phyloP scores from a whole-genome alignment of 64 coral and sea anemone genomes.

The Montipora foliosa region DNA sequence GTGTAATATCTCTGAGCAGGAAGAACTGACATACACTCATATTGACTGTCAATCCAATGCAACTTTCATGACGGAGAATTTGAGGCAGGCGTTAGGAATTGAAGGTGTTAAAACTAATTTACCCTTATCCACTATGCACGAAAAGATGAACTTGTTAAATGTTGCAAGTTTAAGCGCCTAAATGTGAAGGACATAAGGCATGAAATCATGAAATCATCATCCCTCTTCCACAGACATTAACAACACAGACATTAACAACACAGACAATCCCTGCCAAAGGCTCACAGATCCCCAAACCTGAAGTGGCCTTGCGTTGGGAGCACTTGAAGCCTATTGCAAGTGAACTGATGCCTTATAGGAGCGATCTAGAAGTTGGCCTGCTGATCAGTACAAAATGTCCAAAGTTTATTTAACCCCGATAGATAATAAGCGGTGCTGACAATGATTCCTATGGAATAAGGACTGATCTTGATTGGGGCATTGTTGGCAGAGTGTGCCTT shows the following conservation, averaged over 20 bases:
- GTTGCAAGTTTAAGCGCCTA: background rate
- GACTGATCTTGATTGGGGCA: constrained; percentile 76
- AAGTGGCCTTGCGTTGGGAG: constrained; percentile 22
- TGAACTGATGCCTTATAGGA: constrained; percentile 7
- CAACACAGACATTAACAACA: constrained; percentile 29
- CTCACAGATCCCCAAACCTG: constrained; percentile 53
- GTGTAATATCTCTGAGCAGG: background rate
- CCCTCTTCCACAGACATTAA: constrained; percentile 23
- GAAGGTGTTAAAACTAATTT: constrained; percentile 35
- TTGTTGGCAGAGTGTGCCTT: constrained; percentile 31
- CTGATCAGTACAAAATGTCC: too few species aligned
- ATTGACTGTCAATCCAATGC: constrained; percentile 56
- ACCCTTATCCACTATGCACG: constrained; percentile 6
- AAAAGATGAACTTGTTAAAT: constrained; percentile 5
- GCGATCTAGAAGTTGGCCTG: background rate
- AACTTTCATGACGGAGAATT: constrained; percentile 39
- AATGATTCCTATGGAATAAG: constrained; percentile 45
- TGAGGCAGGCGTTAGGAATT: background rate
- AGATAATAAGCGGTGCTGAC: constrained; percentile 19
- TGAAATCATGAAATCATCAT: background rate
- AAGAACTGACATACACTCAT: constrained; percentile 26
- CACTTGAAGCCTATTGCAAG: constrained; percentile 23
- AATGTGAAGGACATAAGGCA: constrained; percentile 1
- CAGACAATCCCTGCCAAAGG: constrained; percentile 14
- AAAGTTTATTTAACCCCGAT: too few species aligned